Base-by-base conservation (phyloP, 2,888 invertebrate genomes). In the Drosophila limbata region DNA sequence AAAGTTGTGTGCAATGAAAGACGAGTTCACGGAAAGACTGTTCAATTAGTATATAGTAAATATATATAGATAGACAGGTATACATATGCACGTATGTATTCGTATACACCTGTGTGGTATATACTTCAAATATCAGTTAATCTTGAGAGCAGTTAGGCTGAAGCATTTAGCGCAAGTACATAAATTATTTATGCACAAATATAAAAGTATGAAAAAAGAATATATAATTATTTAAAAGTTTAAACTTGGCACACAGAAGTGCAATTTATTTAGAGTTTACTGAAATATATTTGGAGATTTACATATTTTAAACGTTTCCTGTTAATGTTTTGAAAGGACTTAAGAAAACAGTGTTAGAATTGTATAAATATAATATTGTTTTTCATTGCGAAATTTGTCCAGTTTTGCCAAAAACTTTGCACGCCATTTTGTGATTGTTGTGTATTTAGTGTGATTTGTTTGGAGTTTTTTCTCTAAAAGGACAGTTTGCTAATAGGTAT, bases 401-500 rank as follows among this genome's bases (percentile, higher is more conserved):
- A 75, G 69, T 35, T 63, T 65, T 65, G 67, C 77, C 62, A 33
- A 45, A 57, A 71, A 65, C 45, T 74, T 69, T 77, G 84, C 79
- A 76, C 64, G 70, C 68, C 52, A 56, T 59, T 64, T 52, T 52
- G 13, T 28, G 15, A 48, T 35, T 45, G 40, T 28, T 47, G 40
- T 64, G 44, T 25, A n/a, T 47, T 15, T 48, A 19, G 50, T 66
- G 45, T 52, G 44, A 35, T n/a, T 40, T 52, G 28, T 44, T 45
- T 13, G 28, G 17, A 19, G 28, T 37, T 37, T 42, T 42, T 44
- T 45, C 51, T 55, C 31, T 56, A 77, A 65, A 72, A 67, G 84
- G 64, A 72, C 67, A 70, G 55, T 61, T 69, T 68, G 59, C 64
- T 85, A 88, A 85, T 84, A 81, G 73, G 79, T 70, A 81, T 85